These are phyloP conservation scores for Enteromius viviparus DNA, from an alignment of 2,797 vertebrate genomes.

Conservation along the genomic window DNA sequence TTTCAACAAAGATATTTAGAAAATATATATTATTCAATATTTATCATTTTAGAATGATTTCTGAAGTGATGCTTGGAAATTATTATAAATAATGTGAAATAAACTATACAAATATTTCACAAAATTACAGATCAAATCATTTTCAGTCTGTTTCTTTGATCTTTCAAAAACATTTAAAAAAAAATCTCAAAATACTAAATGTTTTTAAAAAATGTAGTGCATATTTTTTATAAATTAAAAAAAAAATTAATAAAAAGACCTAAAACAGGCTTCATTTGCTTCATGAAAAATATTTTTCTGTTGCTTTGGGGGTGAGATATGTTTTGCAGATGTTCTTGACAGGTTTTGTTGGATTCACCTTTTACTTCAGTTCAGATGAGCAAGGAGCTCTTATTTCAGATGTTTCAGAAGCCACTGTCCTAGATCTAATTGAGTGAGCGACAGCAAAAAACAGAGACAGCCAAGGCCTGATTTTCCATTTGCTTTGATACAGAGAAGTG, in stretches of 20 bases:
- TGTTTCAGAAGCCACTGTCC: conserved; percentile 17
- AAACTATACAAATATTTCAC: not conserved
- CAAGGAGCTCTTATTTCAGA: not conserved
- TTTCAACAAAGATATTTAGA: not conserved
- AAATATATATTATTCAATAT: not conserved
- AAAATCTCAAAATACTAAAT: not conserved
- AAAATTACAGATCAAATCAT: not conserved
- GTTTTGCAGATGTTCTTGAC: not conserved
- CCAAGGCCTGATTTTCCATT: conserved; percentile 6
- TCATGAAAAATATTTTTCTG: not conserved
- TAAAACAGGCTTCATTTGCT: not conserved
- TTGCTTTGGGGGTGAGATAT: not conserved
- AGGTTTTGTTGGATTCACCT: conserved; percentile 1
- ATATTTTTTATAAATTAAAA: not conserved
- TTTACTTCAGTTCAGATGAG: not conserved
- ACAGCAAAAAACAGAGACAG: not conserved
- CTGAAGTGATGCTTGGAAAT: not conserved
- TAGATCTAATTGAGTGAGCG: not conserved
- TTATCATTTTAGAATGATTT: not conserved
- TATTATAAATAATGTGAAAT: not conserved
- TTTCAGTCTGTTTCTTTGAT: not conserved
- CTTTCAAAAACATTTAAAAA: not conserved
- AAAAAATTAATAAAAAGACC: not conserved
- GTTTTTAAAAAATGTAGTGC: not conserved
- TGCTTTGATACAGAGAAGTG: conserved; percentile 39